Evolutionary conservation across 1,140 invertebrate genomes (phyloP).

Genomic region (Bursaphelenchus mucronatus): DNA sequence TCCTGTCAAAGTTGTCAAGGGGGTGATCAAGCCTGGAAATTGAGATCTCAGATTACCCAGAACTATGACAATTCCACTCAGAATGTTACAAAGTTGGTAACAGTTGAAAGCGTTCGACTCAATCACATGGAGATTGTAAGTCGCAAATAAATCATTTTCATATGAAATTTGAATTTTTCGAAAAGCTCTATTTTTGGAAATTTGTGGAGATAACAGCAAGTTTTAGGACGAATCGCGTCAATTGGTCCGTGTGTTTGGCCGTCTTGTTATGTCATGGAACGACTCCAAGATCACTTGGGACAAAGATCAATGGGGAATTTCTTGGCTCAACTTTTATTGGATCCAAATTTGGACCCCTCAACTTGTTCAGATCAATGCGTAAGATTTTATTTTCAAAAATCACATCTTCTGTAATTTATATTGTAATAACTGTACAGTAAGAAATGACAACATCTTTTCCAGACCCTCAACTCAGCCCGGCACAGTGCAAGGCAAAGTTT

Average conservation of each 20-base stretch:
- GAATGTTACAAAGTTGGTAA: constrained; percentile 43
- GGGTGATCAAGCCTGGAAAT: constrained; percentile 57
- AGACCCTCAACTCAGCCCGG: constrained; percentile 50
- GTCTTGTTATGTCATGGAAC: constrained; percentile 58
- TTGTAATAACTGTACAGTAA: too few species aligned
- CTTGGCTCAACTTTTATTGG: constrained; percentile 61
- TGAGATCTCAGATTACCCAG: constrained; percentile 47
- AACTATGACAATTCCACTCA: constrained; percentile 55
- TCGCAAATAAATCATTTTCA: too few species aligned
- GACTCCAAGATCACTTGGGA: constrained; percentile 58
- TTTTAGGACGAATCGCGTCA: constrained; percentile 51
- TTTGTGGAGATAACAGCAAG: too few species aligned
- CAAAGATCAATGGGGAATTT: constrained; percentile 57
- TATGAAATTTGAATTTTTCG: too few species aligned
- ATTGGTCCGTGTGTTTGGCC: constrained; percentile 48
- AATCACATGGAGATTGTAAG: constrained; percentile 56
- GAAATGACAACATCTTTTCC: constrained; percentile 20
- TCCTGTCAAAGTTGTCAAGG: constrained; percentile 59
- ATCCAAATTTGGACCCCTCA: constrained; percentile 61
- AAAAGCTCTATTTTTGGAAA: too few species aligned
- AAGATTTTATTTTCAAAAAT: constrained; percentile 19
- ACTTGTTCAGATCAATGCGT: constrained; percentile 59
- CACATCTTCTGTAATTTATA: constrained; percentile 6
- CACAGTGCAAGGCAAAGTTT: constrained; percentile 53
- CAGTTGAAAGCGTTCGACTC: constrained; percentile 53